These are phyloP conservation scores for Micromussa lordhowensis DNA, from an alignment of 92 coral and sea anemone genomes.

Conservation along the genomic window DNA sequence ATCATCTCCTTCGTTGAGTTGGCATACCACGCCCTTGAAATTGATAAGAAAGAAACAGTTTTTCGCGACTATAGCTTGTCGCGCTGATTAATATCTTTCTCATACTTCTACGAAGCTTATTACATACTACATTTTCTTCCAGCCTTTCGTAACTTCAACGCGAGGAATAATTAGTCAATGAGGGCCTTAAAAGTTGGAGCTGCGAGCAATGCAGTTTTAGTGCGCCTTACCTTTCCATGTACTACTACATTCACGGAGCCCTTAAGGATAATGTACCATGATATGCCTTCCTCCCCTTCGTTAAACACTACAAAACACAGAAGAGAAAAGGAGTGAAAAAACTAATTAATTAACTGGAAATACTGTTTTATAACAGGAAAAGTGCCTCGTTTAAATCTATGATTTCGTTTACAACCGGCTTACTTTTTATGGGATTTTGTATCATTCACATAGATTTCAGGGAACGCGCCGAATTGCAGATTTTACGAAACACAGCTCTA, in stretches of 20 bases:
- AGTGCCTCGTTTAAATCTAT: no score
- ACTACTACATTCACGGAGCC: conserved; percentile 86
- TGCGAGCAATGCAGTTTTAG: not conserved
- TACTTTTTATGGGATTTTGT: no score
- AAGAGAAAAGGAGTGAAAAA: not conserved
- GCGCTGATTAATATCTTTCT: no score
- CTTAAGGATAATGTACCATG: conserved; percentile 88
- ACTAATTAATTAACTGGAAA: not conserved
- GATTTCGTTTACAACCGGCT: no score
- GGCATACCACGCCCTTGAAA: conserved; percentile 79
- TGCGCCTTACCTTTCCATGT: conserved; percentile 76
- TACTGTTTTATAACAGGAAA: no score
- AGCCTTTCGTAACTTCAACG: not conserved
- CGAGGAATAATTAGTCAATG: not conserved
- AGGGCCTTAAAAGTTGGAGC: not conserved
- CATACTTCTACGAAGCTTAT: no score
- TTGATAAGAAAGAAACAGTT: not conserved
- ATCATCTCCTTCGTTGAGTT: conserved; percentile 83
- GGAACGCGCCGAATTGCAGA: no score
- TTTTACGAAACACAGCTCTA: no score
- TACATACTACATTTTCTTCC: no score
- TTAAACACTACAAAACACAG: conserved; percentile 54
- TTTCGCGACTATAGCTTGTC: no score
- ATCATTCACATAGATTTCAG: no score
- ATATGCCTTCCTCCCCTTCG: conserved; percentile 82